Conservation (phyloP, 1,140 invertebrate species). For the Neodiprion lecontei region DNA sequence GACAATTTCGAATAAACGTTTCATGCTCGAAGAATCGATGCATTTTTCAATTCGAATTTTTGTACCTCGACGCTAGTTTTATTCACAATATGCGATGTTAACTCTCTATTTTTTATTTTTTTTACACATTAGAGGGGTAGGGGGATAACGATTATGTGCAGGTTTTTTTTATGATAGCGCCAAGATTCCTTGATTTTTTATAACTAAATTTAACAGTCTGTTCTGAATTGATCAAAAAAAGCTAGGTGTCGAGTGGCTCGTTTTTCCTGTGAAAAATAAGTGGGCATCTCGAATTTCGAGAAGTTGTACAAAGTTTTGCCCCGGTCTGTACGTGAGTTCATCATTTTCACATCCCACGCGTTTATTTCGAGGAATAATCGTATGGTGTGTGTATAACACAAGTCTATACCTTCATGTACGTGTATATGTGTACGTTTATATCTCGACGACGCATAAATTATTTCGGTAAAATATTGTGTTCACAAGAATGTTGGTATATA, state of each 20-base stretch:
- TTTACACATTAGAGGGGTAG: too few relatives aligned
- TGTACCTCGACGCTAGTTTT: too few relatives aligned
- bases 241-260: too few relatives aligned
- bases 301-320: slow-evolving; percentile 19
- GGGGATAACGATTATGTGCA: not conserved
- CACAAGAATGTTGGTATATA: slow-evolving; percentile 27
- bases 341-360: slow-evolving; percentile 47
- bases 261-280: not conserved
- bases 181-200: not conserved
- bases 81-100: too few relatives aligned
- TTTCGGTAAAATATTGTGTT: slow-evolving; percentile 36
- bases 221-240: not conserved
- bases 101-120: too few relatives aligned
- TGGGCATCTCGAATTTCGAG: not conserved
- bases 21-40: not conserved
- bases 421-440: slow-evolving; percentile 23
- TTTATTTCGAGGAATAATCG: slow-evolving; percentile 45
- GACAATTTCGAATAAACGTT: not conserved
- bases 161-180: not conserved
- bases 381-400: slow-evolving; percentile 2
- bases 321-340: slow-evolving; percentile 38
- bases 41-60: too few relatives aligned
- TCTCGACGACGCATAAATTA: slow-evolving; percentile 45
- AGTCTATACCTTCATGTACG: slow-evolving; percentile 39
- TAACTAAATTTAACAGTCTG: too few relatives aligned